phyloP scores from a whole-genome alignment of 53 echinoderm and acorn worm species.

The Echinarachnius parma region DNA sequence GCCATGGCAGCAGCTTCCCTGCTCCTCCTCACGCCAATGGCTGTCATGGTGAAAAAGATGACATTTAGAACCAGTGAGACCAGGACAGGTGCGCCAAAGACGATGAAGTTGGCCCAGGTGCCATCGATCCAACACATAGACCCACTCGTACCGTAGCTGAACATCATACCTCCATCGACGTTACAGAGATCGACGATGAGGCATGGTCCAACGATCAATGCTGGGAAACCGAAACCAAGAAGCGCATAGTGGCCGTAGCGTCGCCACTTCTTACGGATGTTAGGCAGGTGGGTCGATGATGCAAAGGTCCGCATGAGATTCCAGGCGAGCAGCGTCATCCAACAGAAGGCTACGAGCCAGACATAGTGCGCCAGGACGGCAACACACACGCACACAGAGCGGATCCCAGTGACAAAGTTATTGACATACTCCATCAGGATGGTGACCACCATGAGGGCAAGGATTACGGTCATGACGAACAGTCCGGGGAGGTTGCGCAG shows the following conservation, averaged over 20 bases:
- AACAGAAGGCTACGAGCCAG: not conserved
- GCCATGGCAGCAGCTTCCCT: constrained; percentile 3
- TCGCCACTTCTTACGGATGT: too few species aligned
- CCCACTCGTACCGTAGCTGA: not conserved
- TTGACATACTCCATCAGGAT: constrained; percentile 14
- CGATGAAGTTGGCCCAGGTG: not conserved
- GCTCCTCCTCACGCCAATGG: not conserved
- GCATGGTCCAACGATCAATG: not conserved
- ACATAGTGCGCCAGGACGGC: constrained; percentile 6
- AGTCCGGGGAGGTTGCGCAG: constrained; percentile 11
- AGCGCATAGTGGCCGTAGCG: not conserved
- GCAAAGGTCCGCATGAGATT: constrained; percentile 1
- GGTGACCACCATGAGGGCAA: not conserved
- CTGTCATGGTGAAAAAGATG: constrained; percentile 1
- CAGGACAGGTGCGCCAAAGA: not conserved
- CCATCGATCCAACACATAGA: constrained; percentile 18
- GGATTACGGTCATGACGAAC: constrained; percentile 4
- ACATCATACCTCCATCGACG: not conserved
- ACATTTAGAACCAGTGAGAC: not conserved
- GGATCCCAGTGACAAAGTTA: not conserved
- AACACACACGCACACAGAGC: not conserved
- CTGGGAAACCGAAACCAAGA: constrained; percentile 1
- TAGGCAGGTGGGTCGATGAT: too few species aligned
- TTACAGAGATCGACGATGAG: constrained; percentile 12
- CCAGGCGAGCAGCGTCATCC: constrained; percentile 25